Evolutionary conservation across 2,113 vertebrate species (phyloP).

Genomic region (Beaufortia kweichowensis): DNA sequence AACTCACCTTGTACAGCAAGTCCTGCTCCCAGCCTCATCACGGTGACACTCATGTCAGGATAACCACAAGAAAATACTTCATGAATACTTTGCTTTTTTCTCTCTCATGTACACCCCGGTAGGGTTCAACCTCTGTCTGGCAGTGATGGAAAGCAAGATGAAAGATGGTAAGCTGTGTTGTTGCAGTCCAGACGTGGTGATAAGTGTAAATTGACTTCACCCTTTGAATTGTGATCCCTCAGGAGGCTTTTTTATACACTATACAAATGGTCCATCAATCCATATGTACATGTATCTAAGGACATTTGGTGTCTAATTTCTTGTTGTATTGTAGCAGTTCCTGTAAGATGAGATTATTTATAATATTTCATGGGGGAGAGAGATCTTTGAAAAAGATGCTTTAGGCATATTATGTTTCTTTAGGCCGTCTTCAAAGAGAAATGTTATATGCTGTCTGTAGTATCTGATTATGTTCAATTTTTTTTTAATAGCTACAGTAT

Average conservation of each 20-base stretch:
- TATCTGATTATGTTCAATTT: too few species aligned
- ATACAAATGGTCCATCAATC: neutral
- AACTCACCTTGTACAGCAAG: slow-evolving; percentile 19
- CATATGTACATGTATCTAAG: neutral
- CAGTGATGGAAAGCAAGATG: slow-evolving; percentile 39
- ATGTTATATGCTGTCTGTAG: too few species aligned
- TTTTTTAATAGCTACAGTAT: too few species aligned
- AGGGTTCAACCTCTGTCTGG: slow-evolving; percentile 5
- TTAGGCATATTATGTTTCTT: too few species aligned
- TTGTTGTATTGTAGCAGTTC: too few species aligned
- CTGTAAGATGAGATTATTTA: too few species aligned
- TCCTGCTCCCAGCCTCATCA: slow-evolving; percentile 50
- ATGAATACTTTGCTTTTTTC: slow-evolving; percentile 48
- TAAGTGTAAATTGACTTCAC: slow-evolving; percentile 14
- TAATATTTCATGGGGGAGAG: too few species aligned
- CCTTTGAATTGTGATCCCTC: too few species aligned
- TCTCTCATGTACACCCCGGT: neutral
- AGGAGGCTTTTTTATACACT: too few species aligned
- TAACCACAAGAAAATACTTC: slow-evolving; percentile 41
- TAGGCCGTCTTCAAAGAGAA: too few species aligned
- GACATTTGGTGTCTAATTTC: too few species aligned
- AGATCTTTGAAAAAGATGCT: too few species aligned
- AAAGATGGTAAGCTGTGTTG: slow-evolving; percentile 33
- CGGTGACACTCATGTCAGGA: slow-evolving; percentile 28
- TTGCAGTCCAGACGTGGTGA: neutral